Evolutionary conservation across 2,113 vertebrate genomes (phyloP).

Genomic region (Nematolebias whitei): DNA sequence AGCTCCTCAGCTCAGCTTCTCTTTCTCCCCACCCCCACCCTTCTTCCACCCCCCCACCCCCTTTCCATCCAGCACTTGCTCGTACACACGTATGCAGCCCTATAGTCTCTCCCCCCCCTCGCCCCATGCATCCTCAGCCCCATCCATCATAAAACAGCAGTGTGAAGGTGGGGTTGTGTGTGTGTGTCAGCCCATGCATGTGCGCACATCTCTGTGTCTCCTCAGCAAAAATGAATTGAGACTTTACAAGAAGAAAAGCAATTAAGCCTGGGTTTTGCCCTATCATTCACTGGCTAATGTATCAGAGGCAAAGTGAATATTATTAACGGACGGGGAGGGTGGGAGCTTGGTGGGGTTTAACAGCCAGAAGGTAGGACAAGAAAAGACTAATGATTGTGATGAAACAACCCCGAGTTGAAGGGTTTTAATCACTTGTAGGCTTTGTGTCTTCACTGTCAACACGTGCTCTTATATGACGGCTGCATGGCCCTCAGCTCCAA

Average conservation of each 20-base stretch:
- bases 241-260: constrained; percentile 82
- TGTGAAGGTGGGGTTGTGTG: constrained; percentile 67
- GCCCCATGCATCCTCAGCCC: constrained; percentile 69
- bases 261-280: constrained; percentile 78
- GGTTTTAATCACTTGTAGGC: constrained; percentile 79
- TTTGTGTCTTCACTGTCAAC: constrained; percentile 71
- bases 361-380: constrained; percentile 73
- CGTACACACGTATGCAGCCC: constrained; percentile 40
- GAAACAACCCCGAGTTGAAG: constrained; percentile 75
- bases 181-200: constrained; percentile 45
- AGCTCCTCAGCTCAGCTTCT: constrained; percentile 77
- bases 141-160: constrained; percentile 79
- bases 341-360: constrained; percentile 67
- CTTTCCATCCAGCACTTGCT: constrained; percentile 51
- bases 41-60: background rate
- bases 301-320: constrained; percentile 78
- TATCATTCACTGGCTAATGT: constrained; percentile 80
- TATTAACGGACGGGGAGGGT: constrained; percentile 69
- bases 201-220: constrained; percentile 67
- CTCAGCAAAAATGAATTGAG: constrained; percentile 81
- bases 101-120: constrained; percentile 41
- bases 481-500: constrained; percentile 51
- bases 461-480: constrained; percentile 67
- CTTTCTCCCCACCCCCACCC: constrained; percentile 45
- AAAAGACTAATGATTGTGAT: constrained; percentile 77